phyloP scores from a whole-genome alignment of 2,113 vertebrate species.

The Lipotes vexillifer region DNA sequence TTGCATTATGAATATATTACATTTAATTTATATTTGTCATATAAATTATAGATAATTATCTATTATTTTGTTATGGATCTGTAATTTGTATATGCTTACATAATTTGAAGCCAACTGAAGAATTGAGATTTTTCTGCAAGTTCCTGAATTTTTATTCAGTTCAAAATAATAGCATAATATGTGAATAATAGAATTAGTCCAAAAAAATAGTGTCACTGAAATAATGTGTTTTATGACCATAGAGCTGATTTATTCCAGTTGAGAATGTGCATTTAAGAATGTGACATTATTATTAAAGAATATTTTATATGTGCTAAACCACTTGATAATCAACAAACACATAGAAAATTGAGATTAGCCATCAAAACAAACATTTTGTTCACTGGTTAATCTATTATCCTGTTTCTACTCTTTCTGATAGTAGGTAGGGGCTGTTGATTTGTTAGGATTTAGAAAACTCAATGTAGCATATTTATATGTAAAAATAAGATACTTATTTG shows the following conservation, averaged over 20 bases:
- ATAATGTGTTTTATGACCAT: background rate
- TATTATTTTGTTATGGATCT: background rate
- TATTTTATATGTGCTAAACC: background rate
- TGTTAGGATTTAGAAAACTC: background rate
- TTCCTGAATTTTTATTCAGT: background rate
- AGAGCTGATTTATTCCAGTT: background rate
- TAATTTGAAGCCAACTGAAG: background rate
- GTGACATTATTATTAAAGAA: background rate
- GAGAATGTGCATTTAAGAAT: background rate
- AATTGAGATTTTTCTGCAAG: background rate
- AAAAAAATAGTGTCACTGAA: background rate
- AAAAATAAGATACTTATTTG: background rate
- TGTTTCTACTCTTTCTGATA: background rate
- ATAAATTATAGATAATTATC: background rate
- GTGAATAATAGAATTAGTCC: background rate
- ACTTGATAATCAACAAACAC: background rate
- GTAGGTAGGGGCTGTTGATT: background rate
- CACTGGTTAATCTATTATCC: background rate
- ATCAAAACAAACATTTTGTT: background rate
- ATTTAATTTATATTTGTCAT: background rate
- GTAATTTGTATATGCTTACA: background rate
- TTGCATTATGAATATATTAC: background rate
- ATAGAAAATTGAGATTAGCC: background rate
- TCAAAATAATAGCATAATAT: background rate
- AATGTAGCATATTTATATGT: background rate